Evolutionary conservation across 2,888 invertebrate species (phyloP).

Genomic region (Luperina nickerlii): DNA sequence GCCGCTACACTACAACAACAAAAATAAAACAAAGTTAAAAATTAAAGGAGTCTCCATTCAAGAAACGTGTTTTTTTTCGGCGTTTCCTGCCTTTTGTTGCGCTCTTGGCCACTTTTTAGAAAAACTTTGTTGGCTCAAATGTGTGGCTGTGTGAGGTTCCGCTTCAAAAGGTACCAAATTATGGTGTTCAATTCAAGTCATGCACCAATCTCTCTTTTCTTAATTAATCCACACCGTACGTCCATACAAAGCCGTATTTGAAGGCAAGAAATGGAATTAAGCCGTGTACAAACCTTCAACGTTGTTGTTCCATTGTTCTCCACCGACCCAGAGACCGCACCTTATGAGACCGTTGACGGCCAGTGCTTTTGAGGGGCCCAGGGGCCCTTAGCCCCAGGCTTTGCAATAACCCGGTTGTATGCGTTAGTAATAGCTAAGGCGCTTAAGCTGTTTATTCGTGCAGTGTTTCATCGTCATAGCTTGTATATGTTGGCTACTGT

Average conservation of each 20-base stretch:
- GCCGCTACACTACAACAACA: too few species aligned
- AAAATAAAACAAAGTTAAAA: not conserved
- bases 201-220: not conserved
- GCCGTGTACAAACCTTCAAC: constrained; percentile 1
- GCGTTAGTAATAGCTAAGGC: constrained; percentile 1
- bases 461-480: constrained; percentile 5
- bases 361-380: constrained; percentile 14
- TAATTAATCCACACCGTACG: not conserved
- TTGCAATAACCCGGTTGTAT: constrained; percentile 16
- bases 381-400: not conserved
- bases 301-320: constrained; percentile 25
- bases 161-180: not conserved
- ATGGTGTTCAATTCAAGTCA: not conserved
- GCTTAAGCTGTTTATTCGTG: constrained; percentile 22
- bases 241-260: not conserved
- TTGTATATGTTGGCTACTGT: constrained; percentile 15
- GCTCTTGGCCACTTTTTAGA: not conserved
- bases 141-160: not conserved
- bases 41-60: not conserved
- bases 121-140: not conserved
- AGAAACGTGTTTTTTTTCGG: not conserved
- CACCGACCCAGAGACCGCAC: constrained; percentile 23
- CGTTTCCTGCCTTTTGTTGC: not conserved
- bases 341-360: constrained; percentile 6
- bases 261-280: constrained; percentile 9